These are phyloP conservation scores for Mizuhopecten yessoensis DNA, from an alignment of 1,140 invertebrate genomes.

Conservation along the genomic window DNA sequence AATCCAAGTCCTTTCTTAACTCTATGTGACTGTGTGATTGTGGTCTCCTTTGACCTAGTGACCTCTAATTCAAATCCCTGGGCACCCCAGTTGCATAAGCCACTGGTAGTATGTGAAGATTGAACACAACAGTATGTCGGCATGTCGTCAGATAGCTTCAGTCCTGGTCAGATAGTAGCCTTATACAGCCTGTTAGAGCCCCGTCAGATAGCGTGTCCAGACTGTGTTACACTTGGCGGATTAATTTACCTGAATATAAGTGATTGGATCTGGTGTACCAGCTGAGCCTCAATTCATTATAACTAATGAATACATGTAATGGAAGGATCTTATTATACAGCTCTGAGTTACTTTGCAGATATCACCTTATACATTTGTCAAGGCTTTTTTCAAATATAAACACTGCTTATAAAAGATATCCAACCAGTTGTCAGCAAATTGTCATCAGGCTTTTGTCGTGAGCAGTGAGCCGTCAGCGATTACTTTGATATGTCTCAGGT, in stretches of 20 bases:
- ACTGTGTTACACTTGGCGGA: neutral
- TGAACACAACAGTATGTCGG: no score
- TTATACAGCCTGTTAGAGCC: neutral
- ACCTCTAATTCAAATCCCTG: no score
- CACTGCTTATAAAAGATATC: neutral
- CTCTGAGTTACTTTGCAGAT: neutral
- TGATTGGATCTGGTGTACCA: neutral
- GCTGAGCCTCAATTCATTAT: neutral
- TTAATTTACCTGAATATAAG: constrained; percentile 19
- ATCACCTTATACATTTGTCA: neutral
- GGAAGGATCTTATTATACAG: neutral
- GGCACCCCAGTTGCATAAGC: no score
- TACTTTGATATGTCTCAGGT: neutral
- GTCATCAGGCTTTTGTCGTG: neutral
- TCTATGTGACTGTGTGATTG: no score
- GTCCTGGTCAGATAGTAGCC: neutral
- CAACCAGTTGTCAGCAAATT: constrained; percentile 1
- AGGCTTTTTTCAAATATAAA: neutral
- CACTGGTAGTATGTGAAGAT: no score
- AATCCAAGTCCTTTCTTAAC: no score
- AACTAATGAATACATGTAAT: constrained; percentile 3
- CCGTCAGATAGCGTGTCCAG: neutral
- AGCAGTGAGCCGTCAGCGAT: neutral
- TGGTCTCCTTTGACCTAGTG: no score
- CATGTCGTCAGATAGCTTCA: neutral